Conservation (phyloP, 2,113 vertebrate species). For the Proterorhinus semilunaris region DNA sequence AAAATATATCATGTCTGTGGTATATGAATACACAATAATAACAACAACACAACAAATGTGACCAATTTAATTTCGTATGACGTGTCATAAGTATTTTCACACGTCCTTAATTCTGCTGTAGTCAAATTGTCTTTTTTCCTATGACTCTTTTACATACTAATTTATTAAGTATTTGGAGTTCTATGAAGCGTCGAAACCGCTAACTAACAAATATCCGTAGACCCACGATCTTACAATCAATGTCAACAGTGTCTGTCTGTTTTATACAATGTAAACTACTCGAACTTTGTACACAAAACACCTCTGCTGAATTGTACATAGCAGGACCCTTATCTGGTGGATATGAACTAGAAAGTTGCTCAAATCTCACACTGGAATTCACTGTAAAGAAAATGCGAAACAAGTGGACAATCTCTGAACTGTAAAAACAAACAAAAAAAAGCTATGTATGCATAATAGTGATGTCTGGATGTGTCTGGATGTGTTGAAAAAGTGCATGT, state of each 20-base stretch:
- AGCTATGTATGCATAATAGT: constrained; percentile 71
- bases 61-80: constrained; percentile 51
- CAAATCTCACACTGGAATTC: constrained; percentile 33
- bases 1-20: constrained; percentile 38
- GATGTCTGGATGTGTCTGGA: constrained; percentile 52
- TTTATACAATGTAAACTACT: constrained; percentile 56
- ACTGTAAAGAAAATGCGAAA: constrained; percentile 45
- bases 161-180: constrained; percentile 68
- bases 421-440: constrained; percentile 51
- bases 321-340: constrained; percentile 53
- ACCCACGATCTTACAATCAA: constrained; percentile 41
- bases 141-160: constrained; percentile 12
- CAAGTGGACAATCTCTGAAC: constrained; percentile 78
- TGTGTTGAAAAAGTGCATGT: constrained; percentile 65
- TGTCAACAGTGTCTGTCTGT: constrained; percentile 61
- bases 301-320: constrained; percentile 67
- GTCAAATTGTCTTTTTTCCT: not conserved
- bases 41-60: constrained; percentile 10
- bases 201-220: constrained; percentile 33
- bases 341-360: constrained; percentile 45
- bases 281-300: constrained; percentile 50
- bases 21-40: constrained; percentile 26
- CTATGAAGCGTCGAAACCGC: constrained; percentile 37
- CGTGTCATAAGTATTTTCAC: constrained; percentile 27
- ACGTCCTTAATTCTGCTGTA: constrained; percentile 9